Base-by-base conservation (phyloP, 2,888 invertebrate genomes). In the Mycalesis mineus region DNA sequence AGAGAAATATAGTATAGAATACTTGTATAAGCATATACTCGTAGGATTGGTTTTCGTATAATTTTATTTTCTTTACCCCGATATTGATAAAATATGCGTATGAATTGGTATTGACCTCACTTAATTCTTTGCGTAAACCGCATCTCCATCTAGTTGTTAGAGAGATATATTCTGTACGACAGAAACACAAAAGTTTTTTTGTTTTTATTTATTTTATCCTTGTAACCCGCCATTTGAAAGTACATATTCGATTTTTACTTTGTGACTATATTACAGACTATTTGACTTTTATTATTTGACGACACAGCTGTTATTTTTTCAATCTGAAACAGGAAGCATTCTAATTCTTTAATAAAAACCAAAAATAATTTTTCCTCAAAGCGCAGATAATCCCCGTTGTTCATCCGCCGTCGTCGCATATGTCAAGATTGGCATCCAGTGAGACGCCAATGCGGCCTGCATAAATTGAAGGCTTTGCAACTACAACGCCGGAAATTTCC, bases 381-480 rank as follows among this genome's bases (percentile, higher is more conserved):
- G 31, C 52, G n/a, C 13, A 17, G 52, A 52, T 52, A 73, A 76
- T 74, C 71, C 69, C 77, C 75, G 80, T 80, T 83, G 84, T 82
- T 78, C 53, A 56, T 52, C 52, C 41, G 49, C 74, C 70, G 71
- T 67, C 62, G 68, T 69, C 69, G 71, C 71, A 74, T 75, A 77
- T 76, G 80, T 83, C 80, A 80, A 82, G 79, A 78, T 77, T 84
- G 80, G 79, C 83, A 80, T 74, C 70, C 78, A 71, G 77, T 80
- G 76, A 78, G 78, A 78, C 77, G 76, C 72, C 79, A 80, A 78
- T 80, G 77, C 80, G 72, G 77, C 70, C 70, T 79, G 84, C 81
- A 86, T 85, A 87, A 87, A 87, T 86, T 83, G 84, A 82, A 79
- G 80, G 80, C 81, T 84, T 81, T 79, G 75, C 75, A 77, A 70